Evolutionary conservation across 2,113 vertebrate species (phyloP).

Genomic region (Arvicanthis niloticus): DNA sequence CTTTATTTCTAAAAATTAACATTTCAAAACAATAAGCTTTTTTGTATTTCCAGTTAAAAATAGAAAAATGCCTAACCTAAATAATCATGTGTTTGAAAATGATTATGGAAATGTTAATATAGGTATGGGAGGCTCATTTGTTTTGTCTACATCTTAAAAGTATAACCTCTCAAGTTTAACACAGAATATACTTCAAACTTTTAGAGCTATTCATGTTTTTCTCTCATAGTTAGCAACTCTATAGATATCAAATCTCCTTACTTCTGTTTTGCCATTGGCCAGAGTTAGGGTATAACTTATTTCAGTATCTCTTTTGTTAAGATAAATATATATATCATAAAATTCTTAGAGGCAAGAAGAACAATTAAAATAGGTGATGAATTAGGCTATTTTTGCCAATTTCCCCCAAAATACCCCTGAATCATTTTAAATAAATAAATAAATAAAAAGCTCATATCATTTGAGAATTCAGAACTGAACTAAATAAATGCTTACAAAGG

Average conservation of each 20-base stretch:
- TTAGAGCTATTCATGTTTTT: neutral
- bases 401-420: neutral
- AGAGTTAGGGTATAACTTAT: neutral
- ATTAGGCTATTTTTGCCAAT: neutral
- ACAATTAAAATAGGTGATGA: neutral
- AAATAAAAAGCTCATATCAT: fast-evolving
- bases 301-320: neutral
- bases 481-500: neutral
- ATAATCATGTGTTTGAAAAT: neutral
- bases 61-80: neutral
- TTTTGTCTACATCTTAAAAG: neutral
- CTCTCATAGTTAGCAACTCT: neutral
- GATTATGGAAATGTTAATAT: neutral
- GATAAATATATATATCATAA: neutral
- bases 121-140: neutral
- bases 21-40: neutral
- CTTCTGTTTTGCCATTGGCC: neutral
- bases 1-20: neutral
- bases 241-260: neutral
- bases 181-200: neutral
- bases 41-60: neutral
- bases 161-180: neutral
- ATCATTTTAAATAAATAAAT: neutral
- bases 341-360: neutral
- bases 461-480: neutral